Evolutionary conservation across 2,888 invertebrate species (phyloP), one percentile per base, ranked within the genome.

Genomic region (Athetis lepigone): DNA sequence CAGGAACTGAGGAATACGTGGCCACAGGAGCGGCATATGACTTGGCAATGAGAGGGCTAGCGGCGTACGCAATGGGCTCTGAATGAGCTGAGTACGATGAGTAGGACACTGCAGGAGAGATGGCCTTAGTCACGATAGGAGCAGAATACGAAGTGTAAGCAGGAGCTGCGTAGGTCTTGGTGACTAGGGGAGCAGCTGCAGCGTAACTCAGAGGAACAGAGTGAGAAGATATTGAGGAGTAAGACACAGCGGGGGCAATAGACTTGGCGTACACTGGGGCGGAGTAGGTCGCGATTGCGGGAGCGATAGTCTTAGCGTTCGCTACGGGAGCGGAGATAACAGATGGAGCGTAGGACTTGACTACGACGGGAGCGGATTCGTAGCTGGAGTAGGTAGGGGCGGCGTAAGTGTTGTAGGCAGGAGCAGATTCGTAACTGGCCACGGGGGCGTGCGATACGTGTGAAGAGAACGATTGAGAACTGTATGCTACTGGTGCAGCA

Each of bases 191-290:
- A 33, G 74, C 70, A 13, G 83, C 88, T 80, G 88, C 63, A 74
- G 95, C 91, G 79, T 95, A 94, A 52, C 91, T 80, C 59, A 63
- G 83, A 76, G 56, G 90, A 81, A 47, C 92, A 83, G 65, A 95
- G 93, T 73, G 63, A 45, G 95, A 89, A 58, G 95, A 93, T 70
- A 93, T 84, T 37, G 85, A 81, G 4, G 82, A 81, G 68, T 90
- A 90, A 42, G 94, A 89, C 60, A 70, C 81, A 70, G 85, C 79
- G 68, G 70, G 92, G 74, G 87, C 73, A 66, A 88, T 75, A 90
- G 88, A 84, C 72, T 90, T 78, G 92, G 94, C 77, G 90, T 79
- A 90, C 6, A 84, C 82, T 8, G 86, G 81, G 4, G 86, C 77
- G 33, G 81, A 86, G 27, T 84, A 85, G 52, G 89, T 61, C 0